These are phyloP conservation scores for Gastracanthus pulcherrimus DNA, from an alignment of 2,888 invertebrate genomes.

Conservation along the genomic window DNA sequence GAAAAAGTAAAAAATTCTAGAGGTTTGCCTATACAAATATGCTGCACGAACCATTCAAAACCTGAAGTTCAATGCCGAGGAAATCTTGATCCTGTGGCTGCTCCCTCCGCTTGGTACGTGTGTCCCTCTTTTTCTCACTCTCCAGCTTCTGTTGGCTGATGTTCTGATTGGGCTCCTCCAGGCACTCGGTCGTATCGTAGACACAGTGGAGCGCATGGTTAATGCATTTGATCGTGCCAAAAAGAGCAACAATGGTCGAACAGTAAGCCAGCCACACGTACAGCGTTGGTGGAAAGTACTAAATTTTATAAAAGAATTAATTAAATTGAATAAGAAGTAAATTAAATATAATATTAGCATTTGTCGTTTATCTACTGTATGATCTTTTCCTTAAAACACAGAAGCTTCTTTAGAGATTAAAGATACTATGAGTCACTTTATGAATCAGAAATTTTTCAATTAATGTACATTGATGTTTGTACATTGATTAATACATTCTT, in stretches of 20 bases:
- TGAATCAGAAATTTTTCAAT: not conserved
- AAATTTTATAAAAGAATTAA: constrained; percentile 71
- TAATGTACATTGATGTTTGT: not conserved
- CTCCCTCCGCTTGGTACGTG: constrained; percentile 73
- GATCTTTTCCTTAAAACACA: not conserved
- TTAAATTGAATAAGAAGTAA: not conserved
- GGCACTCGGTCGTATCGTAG: constrained; percentile 95
- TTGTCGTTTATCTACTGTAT: not conserved
- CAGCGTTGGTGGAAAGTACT: constrained; percentile 92
- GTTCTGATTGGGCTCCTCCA: constrained; percentile 81
- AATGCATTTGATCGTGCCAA: constrained; percentile 89
- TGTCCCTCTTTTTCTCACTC: constrained; percentile 76
- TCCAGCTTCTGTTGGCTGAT: constrained; percentile 79
- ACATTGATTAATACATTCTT: constrained; percentile 6
- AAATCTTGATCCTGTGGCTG: constrained; percentile 75
- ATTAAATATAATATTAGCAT: not conserved
- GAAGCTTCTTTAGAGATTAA: not conserved
- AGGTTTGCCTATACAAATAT: no score
- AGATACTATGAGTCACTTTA: not conserved
- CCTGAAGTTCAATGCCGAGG: constrained; percentile 74
- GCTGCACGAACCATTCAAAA: constrained; percentile 72
- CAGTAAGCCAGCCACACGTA: constrained; percentile 94
- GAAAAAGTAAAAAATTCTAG: no score
- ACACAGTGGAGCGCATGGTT: constrained; percentile 95
- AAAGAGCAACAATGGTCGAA: constrained; percentile 87